Evolutionary conservation across 1,140 invertebrate species (phyloP), one percentile per base, ranked within the genome.

Genomic region (Leptoteleia sp.): DNA sequence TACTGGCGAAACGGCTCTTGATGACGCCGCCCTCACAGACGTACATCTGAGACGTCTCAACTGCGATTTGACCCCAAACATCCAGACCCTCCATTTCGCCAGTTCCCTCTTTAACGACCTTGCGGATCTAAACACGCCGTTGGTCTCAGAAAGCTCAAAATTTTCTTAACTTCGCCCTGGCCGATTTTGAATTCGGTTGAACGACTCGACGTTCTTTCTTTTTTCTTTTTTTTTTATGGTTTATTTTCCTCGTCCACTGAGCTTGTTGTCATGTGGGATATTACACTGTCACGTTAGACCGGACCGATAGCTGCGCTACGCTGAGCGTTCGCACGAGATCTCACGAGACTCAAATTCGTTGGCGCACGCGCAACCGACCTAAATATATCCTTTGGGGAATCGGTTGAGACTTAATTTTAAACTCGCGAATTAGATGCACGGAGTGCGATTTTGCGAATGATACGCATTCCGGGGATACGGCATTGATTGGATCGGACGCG

Each of bases 1-100:
- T 96, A 83, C 91, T 92, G 33, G 94, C 93, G 86, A 95, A 95
- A 64, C 94, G 94, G 89, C 94, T 95, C 82, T 93, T 92, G 65
- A 93, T 88, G 72, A 92, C 91, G 42, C 93, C 93, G 42, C 94
- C 94, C 88, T 96, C 95, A 29, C 92, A 93, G 76, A 95, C 91
- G 87, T 95, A 96, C 65, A 96, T 94, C 88, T 95, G 94, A 77
- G 94, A 94, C 27, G 94, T 94, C 87, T 96, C 95, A 31, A 96
- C 90, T 47, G 95, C 94, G 73, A 96, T 89, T 86, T 96, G 94
- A 61, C 94, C 94, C 95, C 94, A 96, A 77, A 95, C 92, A 87
- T 95, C 93, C 19, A 91, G 91, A 72, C 89, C 89, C 31, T 82
- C 83, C 83, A 84, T 84, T 75, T 79, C 43, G 59, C 29, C 17